These are phyloP conservation scores for Poecilus cupreus DNA, from an alignment of 2,888 invertebrate genomes.

Conservation along the genomic window DNA sequence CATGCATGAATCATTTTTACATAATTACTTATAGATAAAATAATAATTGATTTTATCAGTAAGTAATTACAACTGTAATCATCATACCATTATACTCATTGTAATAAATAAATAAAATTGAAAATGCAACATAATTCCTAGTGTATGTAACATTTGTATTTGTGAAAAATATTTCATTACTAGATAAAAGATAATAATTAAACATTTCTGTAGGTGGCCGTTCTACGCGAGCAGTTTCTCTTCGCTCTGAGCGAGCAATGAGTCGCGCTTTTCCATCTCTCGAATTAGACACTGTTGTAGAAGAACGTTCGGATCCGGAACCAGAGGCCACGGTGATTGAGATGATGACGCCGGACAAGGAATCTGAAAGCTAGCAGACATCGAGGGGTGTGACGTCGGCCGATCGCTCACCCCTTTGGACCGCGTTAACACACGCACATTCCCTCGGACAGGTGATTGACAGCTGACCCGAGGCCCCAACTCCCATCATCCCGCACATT, in stretches of 20 bases:
- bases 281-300: slow-evolving; percentile 89
- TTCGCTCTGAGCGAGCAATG: slow-evolving; percentile 80
- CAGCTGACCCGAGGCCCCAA: slow-evolving; percentile 69
- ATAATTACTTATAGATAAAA: not conserved
- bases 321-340: slow-evolving; percentile 72
- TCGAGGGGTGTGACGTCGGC: slow-evolving; percentile 66
- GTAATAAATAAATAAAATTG: not conserved
- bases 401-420: slow-evolving; percentile 84
- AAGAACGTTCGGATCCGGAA: slow-evolving; percentile 88
- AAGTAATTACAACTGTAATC: not conserved
- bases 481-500: slow-evolving; percentile 70
- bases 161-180: not conserved
- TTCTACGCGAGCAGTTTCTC: slow-evolving; percentile 77
- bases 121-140: not conserved
- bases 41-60: not conserved
- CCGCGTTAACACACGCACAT: slow-evolving; percentile 85
- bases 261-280: slow-evolving; percentile 85
- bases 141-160: not conserved
- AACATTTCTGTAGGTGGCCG: slow-evolving; percentile 71
- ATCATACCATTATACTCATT: not conserved
- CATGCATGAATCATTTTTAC: not conserved
- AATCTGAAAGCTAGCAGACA: slow-evolving; percentile 70
- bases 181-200: slow-evolving; percentile 3
- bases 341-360: slow-evolving; percentile 71
- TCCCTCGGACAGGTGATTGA: slow-evolving; percentile 68